phyloP scores from a whole-genome alignment of 2,888 invertebrate species.

The Thymelicus sylvestris region DNA sequence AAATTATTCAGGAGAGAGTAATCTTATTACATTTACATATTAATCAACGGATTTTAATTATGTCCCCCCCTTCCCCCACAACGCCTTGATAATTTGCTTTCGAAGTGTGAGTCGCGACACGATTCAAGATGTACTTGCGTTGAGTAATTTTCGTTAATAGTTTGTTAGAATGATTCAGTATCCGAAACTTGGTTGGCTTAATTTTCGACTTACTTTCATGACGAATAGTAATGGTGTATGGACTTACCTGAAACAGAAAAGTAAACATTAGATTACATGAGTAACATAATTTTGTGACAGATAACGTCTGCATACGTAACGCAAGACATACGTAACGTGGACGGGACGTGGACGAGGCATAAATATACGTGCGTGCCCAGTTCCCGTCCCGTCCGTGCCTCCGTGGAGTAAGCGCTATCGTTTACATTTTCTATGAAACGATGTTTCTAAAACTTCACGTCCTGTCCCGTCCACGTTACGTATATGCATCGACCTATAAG shows the following conservation, averaged over 20 bases:
- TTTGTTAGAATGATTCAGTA: constrained; percentile 56
- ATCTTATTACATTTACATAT: constrained; percentile 99
- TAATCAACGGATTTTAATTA: constrained; percentile 99
- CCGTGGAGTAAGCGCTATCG: too few relatives aligned
- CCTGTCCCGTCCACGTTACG: too few relatives aligned
- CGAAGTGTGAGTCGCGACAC: constrained; percentile 78
- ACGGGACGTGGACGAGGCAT: too few relatives aligned
- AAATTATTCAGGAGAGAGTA: constrained; percentile 96
- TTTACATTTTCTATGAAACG: too few relatives aligned
- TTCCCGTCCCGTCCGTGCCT: too few relatives aligned
- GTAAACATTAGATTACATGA: background rate
- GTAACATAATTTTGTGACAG: too few relatives aligned
- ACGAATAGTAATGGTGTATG: constrained; percentile 14
- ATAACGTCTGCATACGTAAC: too few relatives aligned
- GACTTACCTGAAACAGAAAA: constrained; percentile 61
- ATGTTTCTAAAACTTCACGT: too few relatives aligned
- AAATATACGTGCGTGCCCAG: too few relatives aligned
- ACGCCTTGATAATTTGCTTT: constrained; percentile 80
- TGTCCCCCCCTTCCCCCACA: constrained; percentile 86
- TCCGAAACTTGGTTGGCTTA: constrained; percentile 41
- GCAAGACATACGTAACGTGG: too few relatives aligned
- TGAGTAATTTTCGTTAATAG: constrained; percentile 64
- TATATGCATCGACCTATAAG: too few relatives aligned
- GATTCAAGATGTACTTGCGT: constrained; percentile 64
- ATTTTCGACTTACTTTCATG: constrained; percentile 11